phyloP scores from a whole-genome alignment of 1,140 invertebrate genomes.

The Chymomyza costata region DNA sequence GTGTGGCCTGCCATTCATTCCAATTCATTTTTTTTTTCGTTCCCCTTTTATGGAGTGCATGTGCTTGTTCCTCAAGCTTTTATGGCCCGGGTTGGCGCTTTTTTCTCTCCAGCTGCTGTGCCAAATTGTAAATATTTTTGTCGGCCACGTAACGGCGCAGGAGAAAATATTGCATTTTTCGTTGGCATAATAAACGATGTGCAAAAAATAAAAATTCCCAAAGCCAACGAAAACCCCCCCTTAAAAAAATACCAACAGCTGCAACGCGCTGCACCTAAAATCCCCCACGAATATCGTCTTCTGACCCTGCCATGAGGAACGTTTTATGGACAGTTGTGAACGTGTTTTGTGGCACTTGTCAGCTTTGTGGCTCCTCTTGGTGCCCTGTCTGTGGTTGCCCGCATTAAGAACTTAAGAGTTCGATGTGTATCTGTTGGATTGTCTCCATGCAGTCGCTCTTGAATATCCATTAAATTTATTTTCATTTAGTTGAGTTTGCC shows the following conservation, averaged over 20 bases:
- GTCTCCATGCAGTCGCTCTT: too few species aligned
- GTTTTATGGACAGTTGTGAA: too few species aligned
- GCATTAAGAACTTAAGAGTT: too few species aligned
- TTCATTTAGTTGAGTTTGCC: too few species aligned
- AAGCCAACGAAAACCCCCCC: slow-evolving; percentile 36
- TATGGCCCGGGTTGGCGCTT: slow-evolving; percentile 47
- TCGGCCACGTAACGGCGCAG: slow-evolving; percentile 69
- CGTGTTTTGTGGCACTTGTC: too few species aligned
- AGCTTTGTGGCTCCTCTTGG: too few species aligned
- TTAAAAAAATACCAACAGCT: slow-evolving; percentile 55
- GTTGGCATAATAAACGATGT: slow-evolving; percentile 72
- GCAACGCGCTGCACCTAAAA: slow-evolving; percentile 27
- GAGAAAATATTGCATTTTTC: slow-evolving; percentile 71
- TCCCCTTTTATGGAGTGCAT: slow-evolving; percentile 63
- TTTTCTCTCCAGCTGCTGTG: slow-evolving; percentile 43
- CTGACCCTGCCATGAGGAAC: too few species aligned
- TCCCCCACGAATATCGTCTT: not conserved
- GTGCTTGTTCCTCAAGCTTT: slow-evolving; percentile 43
- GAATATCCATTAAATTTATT: too few species aligned
- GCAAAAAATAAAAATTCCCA: slow-evolving; percentile 41
- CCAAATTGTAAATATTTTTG: slow-evolving; percentile 72
- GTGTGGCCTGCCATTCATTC: too few species aligned
- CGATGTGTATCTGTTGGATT: too few species aligned
- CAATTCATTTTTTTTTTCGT: too few species aligned
- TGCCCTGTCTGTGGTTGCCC: too few species aligned